A percentile compares a stretch with the other conserved stretches of the same genome.
Conservation (phyloP, 2,888 invertebrate genomes). For the Leptopilina drosophilae region DNA sequence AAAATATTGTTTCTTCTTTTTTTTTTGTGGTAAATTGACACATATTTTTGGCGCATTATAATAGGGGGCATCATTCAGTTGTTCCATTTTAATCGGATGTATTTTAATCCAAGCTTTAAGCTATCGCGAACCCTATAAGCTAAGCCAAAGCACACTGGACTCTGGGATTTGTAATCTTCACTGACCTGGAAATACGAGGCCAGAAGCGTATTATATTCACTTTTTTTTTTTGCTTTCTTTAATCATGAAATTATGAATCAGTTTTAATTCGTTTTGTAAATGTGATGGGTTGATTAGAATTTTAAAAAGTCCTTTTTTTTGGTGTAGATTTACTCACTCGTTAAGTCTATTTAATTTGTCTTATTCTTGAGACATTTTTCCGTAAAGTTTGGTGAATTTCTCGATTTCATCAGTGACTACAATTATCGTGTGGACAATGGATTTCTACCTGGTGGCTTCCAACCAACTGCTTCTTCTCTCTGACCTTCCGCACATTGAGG, state of each 20-base stretch:
- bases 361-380: too few relatives aligned
- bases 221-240: not conserved
- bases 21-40: not conserved
- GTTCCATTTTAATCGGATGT: constrained; percentile 27
- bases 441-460: constrained; percentile 23
- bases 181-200: constrained; percentile 26
- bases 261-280: not conserved
- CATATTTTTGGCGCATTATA: not conserved
- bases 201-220: not conserved
- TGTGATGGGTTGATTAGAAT: not conserved
- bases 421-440: constrained; percentile 28
- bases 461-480: constrained; percentile 26
- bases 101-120: constrained; percentile 9
- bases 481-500: constrained; percentile 17
- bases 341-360: not conserved
- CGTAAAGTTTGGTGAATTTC: too few relatives aligned
- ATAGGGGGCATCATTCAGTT: not conserved
- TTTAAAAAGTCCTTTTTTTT: not conserved
- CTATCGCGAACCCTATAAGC: constrained; percentile 25
- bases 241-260: not conserved
- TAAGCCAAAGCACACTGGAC: not conserved
- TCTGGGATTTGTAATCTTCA: constrained; percentile 13
- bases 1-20: not conserved
- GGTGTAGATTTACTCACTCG: not conserved
- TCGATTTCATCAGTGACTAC: constrained; percentile 3